phyloP scores from a whole-genome alignment of 2,888 invertebrate genomes.

The Lithophane ornitopus region DNA sequence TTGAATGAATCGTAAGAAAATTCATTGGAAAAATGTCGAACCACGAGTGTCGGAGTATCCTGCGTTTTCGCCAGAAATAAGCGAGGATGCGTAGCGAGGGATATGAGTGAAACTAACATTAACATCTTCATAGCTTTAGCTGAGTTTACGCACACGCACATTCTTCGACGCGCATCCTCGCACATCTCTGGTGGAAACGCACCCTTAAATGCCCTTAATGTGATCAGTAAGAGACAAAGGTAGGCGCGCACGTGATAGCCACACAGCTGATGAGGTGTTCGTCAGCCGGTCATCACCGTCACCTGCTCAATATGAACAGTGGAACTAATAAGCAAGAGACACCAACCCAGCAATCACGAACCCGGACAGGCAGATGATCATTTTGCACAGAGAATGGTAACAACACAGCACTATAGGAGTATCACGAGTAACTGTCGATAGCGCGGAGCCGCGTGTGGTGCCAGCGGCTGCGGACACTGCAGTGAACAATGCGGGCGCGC shows the following conservation, averaged over 20 bases:
- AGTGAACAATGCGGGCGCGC: constrained; percentile 35
- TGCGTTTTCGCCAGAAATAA: not conserved
- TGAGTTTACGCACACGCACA: not conserved
- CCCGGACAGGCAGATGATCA: constrained; percentile 90
- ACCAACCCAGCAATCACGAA: constrained; percentile 89
- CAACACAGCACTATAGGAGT: constrained; percentile 9
- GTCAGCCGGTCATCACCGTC: not conserved
- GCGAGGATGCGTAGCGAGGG: not conserved
- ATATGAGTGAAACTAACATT: not conserved
- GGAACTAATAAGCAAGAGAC: constrained; percentile 32
- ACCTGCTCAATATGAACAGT: not conserved
- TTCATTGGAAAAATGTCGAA: not conserved
- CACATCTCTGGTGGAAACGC: not conserved
- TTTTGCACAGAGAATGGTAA: constrained; percentile 62
- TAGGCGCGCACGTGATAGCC: not conserved
- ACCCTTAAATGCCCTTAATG: no score
- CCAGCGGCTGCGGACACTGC: constrained; percentile 9
- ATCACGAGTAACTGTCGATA: not conserved
- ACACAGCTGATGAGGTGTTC: constrained; percentile 1
- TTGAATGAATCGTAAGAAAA: not conserved
- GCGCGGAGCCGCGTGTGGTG: constrained; percentile 11
- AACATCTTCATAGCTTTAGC: not conserved
- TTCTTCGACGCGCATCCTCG: no score
- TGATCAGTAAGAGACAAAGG: not conserved
- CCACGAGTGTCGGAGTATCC: not conserved